Evolutionary conservation across 2,888 invertebrate species (phyloP).

Genomic region (Platycheirus albimanus): DNA sequence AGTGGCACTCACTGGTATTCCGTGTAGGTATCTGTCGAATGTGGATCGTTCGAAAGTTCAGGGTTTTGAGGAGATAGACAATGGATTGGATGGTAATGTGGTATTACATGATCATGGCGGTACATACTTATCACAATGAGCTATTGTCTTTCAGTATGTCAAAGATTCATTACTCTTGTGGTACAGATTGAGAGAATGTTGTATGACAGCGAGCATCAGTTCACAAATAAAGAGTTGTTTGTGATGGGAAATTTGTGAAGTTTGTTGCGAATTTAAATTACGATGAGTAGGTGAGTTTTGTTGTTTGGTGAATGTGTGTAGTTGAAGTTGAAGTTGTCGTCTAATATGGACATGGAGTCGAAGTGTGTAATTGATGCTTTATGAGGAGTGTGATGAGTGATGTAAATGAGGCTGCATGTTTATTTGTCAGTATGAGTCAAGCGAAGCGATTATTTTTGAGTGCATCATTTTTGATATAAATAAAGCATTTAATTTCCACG

Average conservation of each 20-base stretch:
- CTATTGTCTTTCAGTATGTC: constrained; percentile 58
- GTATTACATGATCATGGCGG: constrained; percentile 40
- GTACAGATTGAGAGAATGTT: constrained; percentile 22
- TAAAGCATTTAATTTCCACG: too few species aligned
- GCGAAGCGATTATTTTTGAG: too few species aligned
- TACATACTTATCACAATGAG: constrained; percentile 52
- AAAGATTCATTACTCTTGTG: constrained; percentile 24
- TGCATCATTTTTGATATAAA: too few species aligned
- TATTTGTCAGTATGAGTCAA: constrained; percentile 43
- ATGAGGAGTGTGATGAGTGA: constrained; percentile 59
- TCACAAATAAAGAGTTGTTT: constrained; percentile 48
- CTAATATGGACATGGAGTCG: too few species aligned
- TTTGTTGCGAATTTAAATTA: constrained; percentile 46
- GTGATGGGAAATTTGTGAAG: constrained; percentile 53
- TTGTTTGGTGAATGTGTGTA: constrained; percentile 5
- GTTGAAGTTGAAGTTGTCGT: constrained; percentile 11
- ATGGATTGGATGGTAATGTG: not conserved
- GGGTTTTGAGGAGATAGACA: not conserved
- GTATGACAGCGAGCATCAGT: constrained; percentile 22
- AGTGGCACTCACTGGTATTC: constrained; percentile 28
- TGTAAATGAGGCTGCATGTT: constrained; percentile 54
- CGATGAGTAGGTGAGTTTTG: constrained; percentile 44
- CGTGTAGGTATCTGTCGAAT: constrained; percentile 28
- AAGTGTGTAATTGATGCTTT: constrained; percentile 61
- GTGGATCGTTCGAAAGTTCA: constrained; percentile 23